Evolutionary conservation across 2,888 invertebrate genomes (phyloP), one percentile per base, ranked within the genome.

Genomic region (Lordiphosa fenestrarum): DNA sequence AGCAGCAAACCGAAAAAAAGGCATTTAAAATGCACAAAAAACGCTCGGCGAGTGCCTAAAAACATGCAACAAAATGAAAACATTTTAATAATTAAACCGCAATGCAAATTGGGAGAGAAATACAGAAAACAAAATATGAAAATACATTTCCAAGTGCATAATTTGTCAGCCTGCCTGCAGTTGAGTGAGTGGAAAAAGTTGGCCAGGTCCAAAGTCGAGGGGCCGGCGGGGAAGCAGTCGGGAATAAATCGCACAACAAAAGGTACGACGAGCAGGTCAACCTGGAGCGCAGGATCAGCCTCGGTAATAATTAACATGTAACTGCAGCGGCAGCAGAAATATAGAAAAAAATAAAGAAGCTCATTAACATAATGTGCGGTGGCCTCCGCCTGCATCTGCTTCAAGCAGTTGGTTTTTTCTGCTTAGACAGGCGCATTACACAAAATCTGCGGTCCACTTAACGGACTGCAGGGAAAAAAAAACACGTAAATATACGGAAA

Each of bases 291-390:
- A 53, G 53, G 54, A 52, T 58, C 58, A 69, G 52, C 69, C 37
- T 25, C 51, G 41, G 57, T 59, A 57, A 75, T 82, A 82, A 82
- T 78, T 82, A 82, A 66, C 83, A 70, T 60, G 60, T 47, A 53
- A 52, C 60, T 12, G 57, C 42, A 44, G 23, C 46, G 21, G 42
- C 57, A 35, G 23, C 39, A 62, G 35, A 48, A 15, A 15, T 1
- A 1, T 15, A 15, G 40, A 37, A 46, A 42, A 50, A 25, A 54
- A 47, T 55, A 60, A 62, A 48, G 74, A 68, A 63, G 74, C 85
- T 85, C 83, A 85, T 85, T 84, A 85, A 73, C 85, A 80, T 84
- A 85, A 85, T 85, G 83, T 82, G 82, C 83, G 81, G 84, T 55
- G 64, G 46, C 6, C 15, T 15, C 33, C 6, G 12, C 23, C 38